Evolutionary conservation across 2,888 invertebrate genomes (phyloP).

Genomic region (Xestia sexstrigata): DNA sequence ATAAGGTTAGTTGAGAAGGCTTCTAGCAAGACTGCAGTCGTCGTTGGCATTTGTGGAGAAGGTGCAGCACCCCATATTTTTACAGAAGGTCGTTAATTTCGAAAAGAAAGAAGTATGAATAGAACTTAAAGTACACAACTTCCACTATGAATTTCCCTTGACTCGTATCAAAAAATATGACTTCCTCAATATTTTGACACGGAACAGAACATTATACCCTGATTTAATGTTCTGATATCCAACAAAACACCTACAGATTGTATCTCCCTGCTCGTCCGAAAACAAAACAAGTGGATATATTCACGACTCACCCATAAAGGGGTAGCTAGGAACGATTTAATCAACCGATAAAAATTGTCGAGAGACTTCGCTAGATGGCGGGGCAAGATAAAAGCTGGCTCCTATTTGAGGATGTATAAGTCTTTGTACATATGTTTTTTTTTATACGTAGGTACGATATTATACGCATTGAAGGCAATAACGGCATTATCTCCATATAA

Average conservation of each 20-base stretch:
- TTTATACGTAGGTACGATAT: conserved; percentile 46
- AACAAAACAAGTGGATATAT: conserved; percentile 81
- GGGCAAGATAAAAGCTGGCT: conserved; percentile 75
- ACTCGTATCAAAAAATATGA: conserved; percentile 23
- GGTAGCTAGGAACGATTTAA: conserved; percentile 87
- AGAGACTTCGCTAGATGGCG: conserved; percentile 81
- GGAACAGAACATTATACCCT: conserved; percentile 40
- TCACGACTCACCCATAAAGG: conserved; percentile 80
- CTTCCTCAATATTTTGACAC: conserved; percentile 54
- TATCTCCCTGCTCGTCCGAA: conserved; percentile 76
- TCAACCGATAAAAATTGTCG: conserved; percentile 87
- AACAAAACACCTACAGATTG: conserved; percentile 74
- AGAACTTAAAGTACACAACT: background rate
- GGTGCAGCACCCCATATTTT: background rate
- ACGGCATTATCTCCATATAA: conserved; percentile 52
- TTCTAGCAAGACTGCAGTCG: background rate
- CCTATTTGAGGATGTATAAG: conserved; percentile 59
- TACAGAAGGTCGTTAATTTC: too few species aligned
- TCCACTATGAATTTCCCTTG: conserved; percentile 11
- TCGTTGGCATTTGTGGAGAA: background rate
- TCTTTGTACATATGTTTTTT: conserved; percentile 54
- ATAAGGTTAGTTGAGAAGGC: background rate
- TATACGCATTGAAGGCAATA: conserved; percentile 44
- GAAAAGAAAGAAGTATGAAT: background rate
- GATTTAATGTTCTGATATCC: conserved; percentile 69